phyloP scores from a whole-genome alignment of 2,113 vertebrate genomes.

The Ciconia maguari region DNA sequence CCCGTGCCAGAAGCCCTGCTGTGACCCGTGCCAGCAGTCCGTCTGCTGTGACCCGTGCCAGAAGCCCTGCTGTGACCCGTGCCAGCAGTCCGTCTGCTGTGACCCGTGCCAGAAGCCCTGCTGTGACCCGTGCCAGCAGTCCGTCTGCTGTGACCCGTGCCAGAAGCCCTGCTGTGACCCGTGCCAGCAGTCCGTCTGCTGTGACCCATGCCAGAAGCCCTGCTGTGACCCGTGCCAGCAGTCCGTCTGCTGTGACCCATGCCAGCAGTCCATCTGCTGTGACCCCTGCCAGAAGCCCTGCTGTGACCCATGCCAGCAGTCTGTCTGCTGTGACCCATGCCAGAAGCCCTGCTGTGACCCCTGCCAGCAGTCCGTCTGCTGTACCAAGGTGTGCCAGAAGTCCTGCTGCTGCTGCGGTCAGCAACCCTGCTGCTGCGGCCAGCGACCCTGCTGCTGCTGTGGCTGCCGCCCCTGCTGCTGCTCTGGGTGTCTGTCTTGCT shows the following conservation, averaged over 20 bases:
- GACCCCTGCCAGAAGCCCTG: background rate
- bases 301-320: background rate
- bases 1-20: background rate
- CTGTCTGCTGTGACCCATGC: too few relatives aligned
- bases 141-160: background rate
- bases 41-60: background rate
- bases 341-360: too few relatives aligned
- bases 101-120: background rate
- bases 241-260: background rate
- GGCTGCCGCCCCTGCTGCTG: background rate
- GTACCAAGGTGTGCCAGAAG: slow-evolving; percentile 11
- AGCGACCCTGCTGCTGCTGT: background rate
- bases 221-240: background rate
- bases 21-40: background rate
- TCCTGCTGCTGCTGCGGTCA: background rate
- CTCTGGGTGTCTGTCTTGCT: background rate
- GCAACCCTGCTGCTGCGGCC: background rate
- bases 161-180: background rate
- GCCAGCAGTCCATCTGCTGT: background rate
- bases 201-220: background rate
- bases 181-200: background rate
- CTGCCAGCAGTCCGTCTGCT: background rate
- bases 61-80: background rate
- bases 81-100: background rate
- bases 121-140: background rate